Evolutionary conservation across 2,113 vertebrate species (phyloP).

Genomic region (Seriola dumerili): DNA sequence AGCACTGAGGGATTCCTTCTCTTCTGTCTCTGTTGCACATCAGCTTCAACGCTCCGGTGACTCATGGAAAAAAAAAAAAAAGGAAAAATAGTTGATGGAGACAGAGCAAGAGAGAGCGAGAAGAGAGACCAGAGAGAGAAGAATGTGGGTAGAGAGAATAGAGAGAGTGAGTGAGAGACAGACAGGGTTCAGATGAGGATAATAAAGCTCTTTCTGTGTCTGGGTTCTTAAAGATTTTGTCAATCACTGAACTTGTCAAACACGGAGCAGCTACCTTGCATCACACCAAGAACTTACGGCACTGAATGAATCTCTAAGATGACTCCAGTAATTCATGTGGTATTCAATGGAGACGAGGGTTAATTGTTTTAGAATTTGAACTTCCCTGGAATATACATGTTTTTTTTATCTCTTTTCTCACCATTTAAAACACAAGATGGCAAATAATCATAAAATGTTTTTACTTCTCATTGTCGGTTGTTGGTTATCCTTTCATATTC

Average conservation of each 20-base stretch:
- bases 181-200: constrained; percentile 23
- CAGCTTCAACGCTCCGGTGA: constrained; percentile 32
- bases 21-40: constrained; percentile 29
- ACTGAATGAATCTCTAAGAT: background rate
- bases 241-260: background rate
- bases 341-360: background rate
- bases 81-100: constrained; percentile 1
- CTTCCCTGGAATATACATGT: background rate
- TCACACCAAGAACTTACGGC: background rate
- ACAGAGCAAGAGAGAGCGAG: constrained; percentile 9
- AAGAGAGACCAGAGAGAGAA: constrained; percentile 18
- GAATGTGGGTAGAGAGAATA: background rate
- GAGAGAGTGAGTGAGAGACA: constrained; percentile 11
- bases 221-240: background rate
- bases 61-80: background rate
- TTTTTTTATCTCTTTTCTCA: background rate
- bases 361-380: background rate
- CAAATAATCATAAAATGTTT: too few species aligned
- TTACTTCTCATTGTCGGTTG: background rate
- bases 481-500: background rate
- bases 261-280: constrained; percentile 3
- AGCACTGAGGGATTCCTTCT: constrained; percentile 33
- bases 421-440: background rate
- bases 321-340: background rate
- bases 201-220: constrained; percentile 38